Percentiles rank a stretch among this genome's conserved stretches.
Conservation (phyloP, 2,888 invertebrate genomes). For the Drosophila rellima region DNA sequence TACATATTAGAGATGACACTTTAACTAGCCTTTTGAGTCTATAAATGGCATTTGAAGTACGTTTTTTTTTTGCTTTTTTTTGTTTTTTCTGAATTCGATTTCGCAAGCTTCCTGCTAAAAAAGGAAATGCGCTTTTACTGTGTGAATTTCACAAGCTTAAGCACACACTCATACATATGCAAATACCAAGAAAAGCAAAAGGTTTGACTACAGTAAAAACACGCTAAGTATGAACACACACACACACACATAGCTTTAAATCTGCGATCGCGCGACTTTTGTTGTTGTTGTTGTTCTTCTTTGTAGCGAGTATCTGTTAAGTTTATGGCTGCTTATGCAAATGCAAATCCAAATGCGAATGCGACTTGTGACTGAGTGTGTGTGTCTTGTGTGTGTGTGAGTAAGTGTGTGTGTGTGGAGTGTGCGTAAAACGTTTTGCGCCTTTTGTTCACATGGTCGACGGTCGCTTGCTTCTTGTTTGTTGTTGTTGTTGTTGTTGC, state of each 20-base stretch:
- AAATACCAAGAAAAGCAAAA: conserved; percentile 41
- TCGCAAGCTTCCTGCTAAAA: conserved; percentile 49
- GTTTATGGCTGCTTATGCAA: conserved; percentile 80
- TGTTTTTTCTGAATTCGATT: conserved; percentile 15
- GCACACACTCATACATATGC: conserved; percentile 6
- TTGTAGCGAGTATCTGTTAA: conserved; percentile 38
- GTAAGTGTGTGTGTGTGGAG: conserved; percentile 44
- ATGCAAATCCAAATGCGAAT: conserved; percentile 60
- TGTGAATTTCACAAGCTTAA: conserved; percentile 31
- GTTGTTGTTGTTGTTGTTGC: conserved; percentile 16
- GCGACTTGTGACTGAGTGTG: conserved; percentile 25
- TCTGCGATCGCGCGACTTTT: conserved; percentile 43
- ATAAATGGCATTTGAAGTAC: conserved; percentile 36
- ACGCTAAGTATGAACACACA: conserved; percentile 44
- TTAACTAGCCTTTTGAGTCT: conserved; percentile 26
- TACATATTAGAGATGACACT: conserved; percentile 9
- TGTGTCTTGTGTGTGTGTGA: conserved; percentile 8
- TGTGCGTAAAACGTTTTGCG: conserved; percentile 78
- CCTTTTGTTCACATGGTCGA: conserved; percentile 78
- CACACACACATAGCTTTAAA: conserved; percentile 32
- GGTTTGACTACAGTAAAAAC: conserved; percentile 32
- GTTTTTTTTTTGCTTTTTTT: conserved; percentile 10
- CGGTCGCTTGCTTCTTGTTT: conserved; percentile 27
- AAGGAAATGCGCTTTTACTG: conserved; percentile 55
- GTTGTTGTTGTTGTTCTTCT: conserved; percentile 33